Conservation (phyloP, 2,888 invertebrate species). For the Chouioia cunea region DNA sequence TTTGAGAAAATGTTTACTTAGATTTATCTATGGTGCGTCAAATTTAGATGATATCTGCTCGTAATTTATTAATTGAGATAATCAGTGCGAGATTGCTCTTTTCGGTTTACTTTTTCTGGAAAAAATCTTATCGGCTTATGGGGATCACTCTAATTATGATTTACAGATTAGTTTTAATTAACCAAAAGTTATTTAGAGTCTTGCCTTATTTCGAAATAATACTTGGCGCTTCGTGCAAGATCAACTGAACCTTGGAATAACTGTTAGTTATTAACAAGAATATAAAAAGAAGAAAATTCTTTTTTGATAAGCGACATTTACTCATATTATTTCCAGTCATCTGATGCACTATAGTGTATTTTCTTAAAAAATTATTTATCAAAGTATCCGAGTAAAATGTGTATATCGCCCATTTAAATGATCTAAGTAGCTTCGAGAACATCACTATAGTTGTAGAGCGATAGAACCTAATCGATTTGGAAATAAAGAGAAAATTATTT, state of each 20-base stretch:
- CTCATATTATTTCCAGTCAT: background rate
- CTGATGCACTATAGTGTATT: too few species aligned
- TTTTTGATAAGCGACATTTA: background rate
- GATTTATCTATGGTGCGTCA: constrained; percentile 16
- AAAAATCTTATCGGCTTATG: background rate
- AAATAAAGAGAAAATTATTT: constrained; percentile 13
- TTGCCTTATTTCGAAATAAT: constrained; percentile 21
- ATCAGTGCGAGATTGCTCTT: background rate
- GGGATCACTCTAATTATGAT: constrained; percentile 10
- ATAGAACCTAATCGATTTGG: background rate
- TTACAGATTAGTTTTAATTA: constrained; percentile 17
- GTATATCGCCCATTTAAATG: too few species aligned
- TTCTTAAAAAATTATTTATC: too few species aligned
- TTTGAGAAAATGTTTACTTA: constrained; percentile 31
- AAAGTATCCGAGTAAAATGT: too few species aligned
- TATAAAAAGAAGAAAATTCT: background rate
- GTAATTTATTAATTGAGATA: constrained; percentile 15
- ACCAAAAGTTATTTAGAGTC: constrained; percentile 8
- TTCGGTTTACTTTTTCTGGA: background rate
- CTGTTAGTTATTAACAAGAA: constrained; percentile 4
- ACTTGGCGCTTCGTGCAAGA: background rate
- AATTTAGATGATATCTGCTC: background rate
- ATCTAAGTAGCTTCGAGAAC: constrained; percentile 10
- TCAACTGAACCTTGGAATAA: constrained; percentile 17
- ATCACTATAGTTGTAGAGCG: background rate